A percentile compares a stretch with the other conserved stretches of the same genome.
Conservation (phyloP, 2,113 vertebrate species). For the Alethe diademata region DNA sequence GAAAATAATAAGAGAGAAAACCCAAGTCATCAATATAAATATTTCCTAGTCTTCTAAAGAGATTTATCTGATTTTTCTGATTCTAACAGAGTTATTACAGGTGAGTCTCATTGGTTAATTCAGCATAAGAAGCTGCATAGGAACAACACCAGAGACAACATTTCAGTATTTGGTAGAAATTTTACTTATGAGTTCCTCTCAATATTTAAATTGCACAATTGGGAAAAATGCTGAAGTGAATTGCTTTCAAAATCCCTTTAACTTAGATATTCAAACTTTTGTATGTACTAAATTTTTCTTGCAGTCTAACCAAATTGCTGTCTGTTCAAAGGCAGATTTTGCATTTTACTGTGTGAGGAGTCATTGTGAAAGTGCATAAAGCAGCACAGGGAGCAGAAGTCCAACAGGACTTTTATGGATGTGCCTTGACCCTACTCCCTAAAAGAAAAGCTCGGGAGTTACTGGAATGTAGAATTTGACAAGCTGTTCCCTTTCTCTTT, state of each 20-base stretch:
- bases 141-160: not conserved
- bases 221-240: not conserved
- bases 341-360: not conserved
- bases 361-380: not conserved
- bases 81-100: not conserved
- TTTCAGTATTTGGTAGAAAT: not conserved
- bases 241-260: not conserved
- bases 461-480: not conserved
- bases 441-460: not conserved
- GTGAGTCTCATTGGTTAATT: not conserved
- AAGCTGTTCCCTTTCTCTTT: not conserved
- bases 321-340: not conserved
- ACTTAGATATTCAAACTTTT: not conserved
- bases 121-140: not conserved
- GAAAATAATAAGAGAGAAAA: not conserved
- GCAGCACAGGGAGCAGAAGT: not conserved
- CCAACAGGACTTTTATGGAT: rapidly evolving
- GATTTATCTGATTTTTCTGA: not conserved
- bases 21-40: not conserved
- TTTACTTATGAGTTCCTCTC: not conserved
- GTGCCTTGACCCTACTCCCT: not conserved
- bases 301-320: rapidly evolving
- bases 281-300: not conserved
- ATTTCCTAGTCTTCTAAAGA: not conserved
- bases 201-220: not conserved